Evolutionary conservation across 53 echinoderm and acorn worm genomes (phyloP).

Genomic region (Paelopatides confundens): DNA sequence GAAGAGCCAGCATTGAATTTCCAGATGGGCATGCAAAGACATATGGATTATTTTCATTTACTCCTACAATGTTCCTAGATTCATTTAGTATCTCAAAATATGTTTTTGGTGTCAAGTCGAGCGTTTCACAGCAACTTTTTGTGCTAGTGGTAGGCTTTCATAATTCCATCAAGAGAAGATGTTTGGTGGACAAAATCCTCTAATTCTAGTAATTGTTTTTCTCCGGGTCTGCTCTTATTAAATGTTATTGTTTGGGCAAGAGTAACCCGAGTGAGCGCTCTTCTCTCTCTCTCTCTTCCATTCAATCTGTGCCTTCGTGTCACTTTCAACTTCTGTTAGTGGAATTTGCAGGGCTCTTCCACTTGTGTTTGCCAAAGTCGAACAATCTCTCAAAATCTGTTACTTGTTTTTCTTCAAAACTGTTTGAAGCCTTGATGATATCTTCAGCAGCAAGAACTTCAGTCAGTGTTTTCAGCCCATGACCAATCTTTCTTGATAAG

Average conservation of each 20-base stretch:
- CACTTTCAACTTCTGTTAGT: background rate
- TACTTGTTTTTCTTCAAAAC: background rate
- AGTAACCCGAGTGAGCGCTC: conserved; percentile 5
- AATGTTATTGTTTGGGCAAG: conserved; percentile 50
- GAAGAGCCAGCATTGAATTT: background rate
- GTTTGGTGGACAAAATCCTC: conserved; percentile 32
- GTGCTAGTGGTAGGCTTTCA: conserved; percentile 4
- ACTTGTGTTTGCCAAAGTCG: background rate
- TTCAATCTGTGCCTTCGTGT: background rate
- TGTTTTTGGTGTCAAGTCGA: conserved; percentile 28
- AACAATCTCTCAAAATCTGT: conserved; percentile 24
- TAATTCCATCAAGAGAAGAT: conserved; percentile 27
- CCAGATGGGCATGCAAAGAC: conserved; percentile 45
- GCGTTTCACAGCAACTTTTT: background rate
- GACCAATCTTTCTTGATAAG: background rate
- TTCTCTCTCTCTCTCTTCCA: background rate
- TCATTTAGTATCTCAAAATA: conserved; percentile 9
- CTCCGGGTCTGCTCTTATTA: conserved; percentile 25
- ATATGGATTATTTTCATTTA: conserved; percentile 33
- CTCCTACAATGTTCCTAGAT: conserved; percentile 47
- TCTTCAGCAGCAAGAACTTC: conserved; percentile 1
- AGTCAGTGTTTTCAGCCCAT: background rate
- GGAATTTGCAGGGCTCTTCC: background rate
- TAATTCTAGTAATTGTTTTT: conserved; percentile 17
- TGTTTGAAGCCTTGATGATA: background rate